These are phyloP conservation scores for Ceratina calcarata DNA, from an alignment of 1,140 invertebrate species.

Conservation along the genomic window DNA sequence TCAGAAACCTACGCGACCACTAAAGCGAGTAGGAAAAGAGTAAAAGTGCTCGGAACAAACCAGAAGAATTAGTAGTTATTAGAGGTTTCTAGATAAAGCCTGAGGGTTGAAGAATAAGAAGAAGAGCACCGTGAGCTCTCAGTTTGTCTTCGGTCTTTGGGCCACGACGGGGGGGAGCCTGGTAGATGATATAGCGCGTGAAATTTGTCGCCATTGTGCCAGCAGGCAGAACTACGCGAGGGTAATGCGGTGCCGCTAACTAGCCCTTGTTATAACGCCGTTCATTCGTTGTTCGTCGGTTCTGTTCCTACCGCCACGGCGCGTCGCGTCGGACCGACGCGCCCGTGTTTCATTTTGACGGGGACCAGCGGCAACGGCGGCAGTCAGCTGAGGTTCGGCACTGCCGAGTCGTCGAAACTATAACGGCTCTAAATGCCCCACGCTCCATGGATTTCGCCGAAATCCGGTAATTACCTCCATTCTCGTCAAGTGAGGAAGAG, in stretches of 20 bases:
- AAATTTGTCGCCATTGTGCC: conserved; percentile 79
- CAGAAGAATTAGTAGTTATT: conserved; percentile 54
- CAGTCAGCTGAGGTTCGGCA: conserved; percentile 34
- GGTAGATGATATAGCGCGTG: conserved; percentile 72
- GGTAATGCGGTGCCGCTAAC: conserved; percentile 76
- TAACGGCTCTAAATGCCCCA: conserved; percentile 66
- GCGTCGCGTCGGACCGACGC: neutral
- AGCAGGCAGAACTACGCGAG: conserved; percentile 71
- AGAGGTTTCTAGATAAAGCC: conserved; percentile 16
- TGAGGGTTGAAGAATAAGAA: neutral
- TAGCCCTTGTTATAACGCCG: conserved; percentile 78
- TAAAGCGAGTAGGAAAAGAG: neutral
- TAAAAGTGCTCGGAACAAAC: conserved; percentile 25
- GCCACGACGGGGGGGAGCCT: conserved; percentile 29
- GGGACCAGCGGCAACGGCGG: conserved; percentile 17
- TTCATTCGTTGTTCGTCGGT: conserved; percentile 72
- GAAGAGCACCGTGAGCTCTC: conserved; percentile 17
- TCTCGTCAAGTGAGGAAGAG: conserved; percentile 51
- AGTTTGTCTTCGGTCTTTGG: conserved; percentile 50
- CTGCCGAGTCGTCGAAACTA: conserved; percentile 64
- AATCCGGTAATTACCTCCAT: conserved; percentile 67
- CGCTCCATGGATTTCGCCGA: conserved; percentile 64
- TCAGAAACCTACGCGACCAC: too few relatives aligned
- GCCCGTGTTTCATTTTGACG: conserved; percentile 62
- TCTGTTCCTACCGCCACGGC: conserved; percentile 24